A percentile compares a stretch with the other conserved stretches of the same genome.
Evolutionary conservation across 2,888 invertebrate genomes (phyloP).

Genomic region (Drosophila kanekoi): DNA sequence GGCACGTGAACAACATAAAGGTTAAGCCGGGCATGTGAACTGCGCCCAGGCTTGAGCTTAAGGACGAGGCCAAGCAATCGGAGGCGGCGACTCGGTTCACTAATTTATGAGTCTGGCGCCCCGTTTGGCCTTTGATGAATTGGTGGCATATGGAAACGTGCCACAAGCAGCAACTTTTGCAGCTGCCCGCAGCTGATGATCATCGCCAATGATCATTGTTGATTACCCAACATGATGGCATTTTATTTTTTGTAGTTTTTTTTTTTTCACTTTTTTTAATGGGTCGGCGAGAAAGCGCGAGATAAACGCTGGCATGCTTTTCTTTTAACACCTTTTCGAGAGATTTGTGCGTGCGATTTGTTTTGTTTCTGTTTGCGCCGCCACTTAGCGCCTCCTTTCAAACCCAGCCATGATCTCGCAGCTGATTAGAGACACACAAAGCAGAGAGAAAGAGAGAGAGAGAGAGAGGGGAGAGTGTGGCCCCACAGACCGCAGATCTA

Average conservation of each 20-base stretch:
- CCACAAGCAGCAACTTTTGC: slow-evolving; percentile 39
- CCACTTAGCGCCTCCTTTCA: slow-evolving; percentile 76
- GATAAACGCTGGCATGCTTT: slow-evolving; percentile 76
- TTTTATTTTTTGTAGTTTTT: background rate
- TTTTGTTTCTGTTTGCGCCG: slow-evolving; percentile 60
- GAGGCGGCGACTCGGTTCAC: slow-evolving; percentile 13
- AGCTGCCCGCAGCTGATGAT: slow-evolving; percentile 52
- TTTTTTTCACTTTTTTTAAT: slow-evolving; percentile 55
- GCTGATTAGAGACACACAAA: slow-evolving; percentile 51
- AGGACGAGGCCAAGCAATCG: slow-evolving; percentile 33
- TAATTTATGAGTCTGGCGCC: slow-evolving; percentile 43
- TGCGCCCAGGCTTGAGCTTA: slow-evolving; percentile 18
- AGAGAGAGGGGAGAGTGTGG: background rate
- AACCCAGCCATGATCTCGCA: slow-evolving; percentile 47
- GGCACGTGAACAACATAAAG: slow-evolving; percentile 29
- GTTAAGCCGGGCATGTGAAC: slow-evolving; percentile 1
- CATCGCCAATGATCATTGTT: slow-evolving; percentile 22
- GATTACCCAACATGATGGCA: too few relatives aligned
- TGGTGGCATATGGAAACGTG: slow-evolving; percentile 49
- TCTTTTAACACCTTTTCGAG: slow-evolving; percentile 80
- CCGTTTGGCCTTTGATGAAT: slow-evolving; percentile 57
- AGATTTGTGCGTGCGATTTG: slow-evolving; percentile 80
- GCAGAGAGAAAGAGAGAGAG: slow-evolving; percentile 26
- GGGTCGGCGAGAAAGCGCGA: slow-evolving; percentile 69
- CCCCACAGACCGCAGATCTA: slow-evolving; percentile 18